Evolutionary conservation across 2,797 vertebrate genomes (phyloP).

Genomic region (Leucoraja ocellata): DNA sequence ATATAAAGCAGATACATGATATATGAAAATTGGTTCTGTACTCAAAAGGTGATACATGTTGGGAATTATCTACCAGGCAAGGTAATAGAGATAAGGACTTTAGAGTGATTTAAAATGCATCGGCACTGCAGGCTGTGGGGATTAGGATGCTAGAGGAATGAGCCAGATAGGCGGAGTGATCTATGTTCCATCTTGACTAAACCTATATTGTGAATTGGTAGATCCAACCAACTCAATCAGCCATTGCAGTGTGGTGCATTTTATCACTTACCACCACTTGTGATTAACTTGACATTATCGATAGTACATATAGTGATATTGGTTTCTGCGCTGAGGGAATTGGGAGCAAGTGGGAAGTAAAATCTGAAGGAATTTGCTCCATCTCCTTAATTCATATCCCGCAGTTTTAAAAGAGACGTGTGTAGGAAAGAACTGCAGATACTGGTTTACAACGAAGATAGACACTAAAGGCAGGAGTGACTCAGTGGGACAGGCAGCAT

Average conservation of each 20-base stretch:
- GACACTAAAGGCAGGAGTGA: too few relatives aligned
- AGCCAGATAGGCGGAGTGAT: not conserved
- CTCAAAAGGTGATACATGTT: not conserved
- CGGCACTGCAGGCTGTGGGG: not conserved
- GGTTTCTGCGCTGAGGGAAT: too few relatives aligned
- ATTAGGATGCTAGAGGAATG: not conserved
- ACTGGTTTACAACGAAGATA: too few relatives aligned
- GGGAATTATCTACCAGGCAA: not conserved
- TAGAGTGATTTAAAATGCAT: not conserved
- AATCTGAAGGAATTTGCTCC: not conserved
- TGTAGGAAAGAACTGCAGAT: too few relatives aligned
- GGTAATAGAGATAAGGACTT: not conserved
- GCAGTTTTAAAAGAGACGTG: not conserved
- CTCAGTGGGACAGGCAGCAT: too few relatives aligned
- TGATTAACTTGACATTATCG: not conserved
- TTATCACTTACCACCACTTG: too few relatives aligned
- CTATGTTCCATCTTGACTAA: not conserved
- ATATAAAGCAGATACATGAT: not conserved
- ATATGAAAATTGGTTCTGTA: constrained; percentile 5
- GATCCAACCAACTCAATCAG: not conserved
- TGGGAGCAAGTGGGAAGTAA: not conserved
- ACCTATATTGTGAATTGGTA: not conserved
- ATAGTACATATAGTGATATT: not conserved
- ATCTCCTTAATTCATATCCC: too few relatives aligned
- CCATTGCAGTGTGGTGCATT: not conserved